A percentile compares a stretch with the other conserved stretches of the same genome.
Evolutionary conservation across 1,140 invertebrate genomes (phyloP).

Genomic region (Elymnias hypermnestra): DNA sequence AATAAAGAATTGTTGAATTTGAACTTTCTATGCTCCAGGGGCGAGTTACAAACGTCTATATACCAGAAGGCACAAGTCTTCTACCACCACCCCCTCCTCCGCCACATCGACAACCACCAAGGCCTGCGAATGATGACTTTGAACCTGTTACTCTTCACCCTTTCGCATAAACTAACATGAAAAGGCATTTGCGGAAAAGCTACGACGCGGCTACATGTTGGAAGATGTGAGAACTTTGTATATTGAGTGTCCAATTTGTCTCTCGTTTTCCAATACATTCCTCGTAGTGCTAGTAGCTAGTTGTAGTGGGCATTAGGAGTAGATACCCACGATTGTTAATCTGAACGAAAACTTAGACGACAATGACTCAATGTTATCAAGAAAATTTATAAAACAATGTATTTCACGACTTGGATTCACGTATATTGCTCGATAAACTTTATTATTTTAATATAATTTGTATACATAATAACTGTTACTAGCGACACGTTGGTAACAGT

Average conservation of each 20-base stretch:
- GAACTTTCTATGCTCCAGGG: too few species aligned
- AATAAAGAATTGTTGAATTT: too few species aligned
- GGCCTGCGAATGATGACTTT: conserved; percentile 72
- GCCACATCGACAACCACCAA: conserved; percentile 57
- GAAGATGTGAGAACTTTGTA: conserved; percentile 1
- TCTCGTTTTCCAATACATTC: conserved; percentile 15
- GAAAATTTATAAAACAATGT: background rate
- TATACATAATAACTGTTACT: too few species aligned
- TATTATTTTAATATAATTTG: too few species aligned
- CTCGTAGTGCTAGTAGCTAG: conserved; percentile 21
- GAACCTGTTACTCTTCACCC: conserved; percentile 72
- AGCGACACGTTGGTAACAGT: too few species aligned
- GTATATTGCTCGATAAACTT: too few species aligned
- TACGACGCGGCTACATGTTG: background rate
- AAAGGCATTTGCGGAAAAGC: background rate
- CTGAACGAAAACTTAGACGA: background rate
- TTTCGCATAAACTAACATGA: conserved; percentile 48
- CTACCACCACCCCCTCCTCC: conserved; percentile 73
- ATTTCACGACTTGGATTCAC: background rate
- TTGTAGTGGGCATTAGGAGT: conserved; percentile 26
- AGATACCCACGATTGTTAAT: conserved; percentile 22
- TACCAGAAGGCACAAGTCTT: conserved; percentile 76
- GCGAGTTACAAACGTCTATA: conserved; percentile 76
- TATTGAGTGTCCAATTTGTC: background rate
- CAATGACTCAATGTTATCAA: background rate